Conservation (phyloP, 2,113 vertebrate species). For the Festucalex cinctus region DNA sequence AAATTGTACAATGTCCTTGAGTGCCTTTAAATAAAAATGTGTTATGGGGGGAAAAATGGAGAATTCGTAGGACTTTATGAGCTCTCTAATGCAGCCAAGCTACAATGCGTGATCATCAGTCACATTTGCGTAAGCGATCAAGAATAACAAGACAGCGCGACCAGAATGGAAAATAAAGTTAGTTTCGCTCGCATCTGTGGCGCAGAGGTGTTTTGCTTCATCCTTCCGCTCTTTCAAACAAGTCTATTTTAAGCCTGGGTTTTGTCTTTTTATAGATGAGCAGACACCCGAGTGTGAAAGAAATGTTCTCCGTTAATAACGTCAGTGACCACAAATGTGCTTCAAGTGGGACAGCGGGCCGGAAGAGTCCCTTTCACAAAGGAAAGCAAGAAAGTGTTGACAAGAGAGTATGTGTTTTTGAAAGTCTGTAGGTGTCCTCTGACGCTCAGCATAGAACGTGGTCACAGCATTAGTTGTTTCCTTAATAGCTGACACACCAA, state of each 20-base stretch:
- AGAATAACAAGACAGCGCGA: constrained; percentile 47
- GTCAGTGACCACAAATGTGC: constrained; percentile 67
- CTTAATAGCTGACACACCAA: constrained; percentile 48
- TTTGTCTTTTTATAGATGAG: constrained; percentile 65
- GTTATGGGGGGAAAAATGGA: not conserved
- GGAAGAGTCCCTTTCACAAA: constrained; percentile 60
- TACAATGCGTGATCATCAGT: not conserved
- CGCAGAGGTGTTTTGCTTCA: constrained; percentile 63
- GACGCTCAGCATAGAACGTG: constrained; percentile 40
- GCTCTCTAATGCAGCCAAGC: constrained; percentile 1
- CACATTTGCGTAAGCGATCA: constrained; percentile 15
- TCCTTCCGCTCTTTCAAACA: constrained; percentile 71
- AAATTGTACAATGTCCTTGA: too few species aligned
- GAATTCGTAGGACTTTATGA: not conserved
- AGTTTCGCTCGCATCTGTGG: constrained; percentile 66
- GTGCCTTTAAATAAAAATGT: too few species aligned
- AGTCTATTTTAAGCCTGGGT: constrained; percentile 67
- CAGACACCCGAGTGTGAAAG: constrained; percentile 65
- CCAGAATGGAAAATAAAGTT: constrained; percentile 66
- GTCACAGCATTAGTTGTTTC: constrained; percentile 46
- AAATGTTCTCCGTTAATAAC: constrained; percentile 66
- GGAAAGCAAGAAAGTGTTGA: constrained; percentile 57
- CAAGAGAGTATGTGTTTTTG: constrained; percentile 32
- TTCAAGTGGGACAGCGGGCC: constrained; percentile 64
- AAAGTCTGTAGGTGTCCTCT: constrained; percentile 32